Conservation (phyloP, 2,797 vertebrate genomes). For the Melanotaenia trifasciata region DNA sequence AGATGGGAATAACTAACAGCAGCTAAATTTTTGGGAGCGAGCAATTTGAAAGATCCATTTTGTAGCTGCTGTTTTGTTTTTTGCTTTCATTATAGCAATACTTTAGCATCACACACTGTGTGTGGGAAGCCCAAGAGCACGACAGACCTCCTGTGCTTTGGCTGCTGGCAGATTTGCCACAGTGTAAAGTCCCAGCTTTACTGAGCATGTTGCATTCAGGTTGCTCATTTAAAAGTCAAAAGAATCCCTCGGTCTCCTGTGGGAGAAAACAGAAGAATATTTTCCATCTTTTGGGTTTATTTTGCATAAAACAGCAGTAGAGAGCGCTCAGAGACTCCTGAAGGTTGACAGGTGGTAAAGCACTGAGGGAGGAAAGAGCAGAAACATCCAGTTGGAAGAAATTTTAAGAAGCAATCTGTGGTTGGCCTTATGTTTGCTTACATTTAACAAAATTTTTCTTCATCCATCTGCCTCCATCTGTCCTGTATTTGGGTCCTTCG, state of each 20-base stretch:
- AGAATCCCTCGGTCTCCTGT: constrained; percentile 12
- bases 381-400: neutral
- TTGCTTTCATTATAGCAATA: constrained; percentile 12
- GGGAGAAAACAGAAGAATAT: constrained; percentile 12
- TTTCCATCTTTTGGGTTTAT: neutral
- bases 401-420: neutral
- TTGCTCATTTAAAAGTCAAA: constrained; percentile 40
- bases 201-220: constrained; percentile 9
- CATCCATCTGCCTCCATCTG: too few species aligned
- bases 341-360: constrained; percentile 7
- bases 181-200: constrained; percentile 6
- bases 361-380: neutral
- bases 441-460: too few species aligned
- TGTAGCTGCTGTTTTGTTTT: constrained; percentile 13
- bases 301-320: neutral
- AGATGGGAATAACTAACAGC: neutral
- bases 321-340: neutral
- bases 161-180: constrained; percentile 3
- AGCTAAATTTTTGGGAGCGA: neutral
- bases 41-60: constrained; percentile 26
- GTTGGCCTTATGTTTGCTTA: too few species aligned
- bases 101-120: constrained; percentile 19
- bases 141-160: constrained; percentile 19
- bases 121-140: constrained; percentile 24
- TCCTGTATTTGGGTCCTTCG: too few species aligned